phyloP scores from a whole-genome alignment of 2,797 vertebrate species.

The Columba guinea region DNA sequence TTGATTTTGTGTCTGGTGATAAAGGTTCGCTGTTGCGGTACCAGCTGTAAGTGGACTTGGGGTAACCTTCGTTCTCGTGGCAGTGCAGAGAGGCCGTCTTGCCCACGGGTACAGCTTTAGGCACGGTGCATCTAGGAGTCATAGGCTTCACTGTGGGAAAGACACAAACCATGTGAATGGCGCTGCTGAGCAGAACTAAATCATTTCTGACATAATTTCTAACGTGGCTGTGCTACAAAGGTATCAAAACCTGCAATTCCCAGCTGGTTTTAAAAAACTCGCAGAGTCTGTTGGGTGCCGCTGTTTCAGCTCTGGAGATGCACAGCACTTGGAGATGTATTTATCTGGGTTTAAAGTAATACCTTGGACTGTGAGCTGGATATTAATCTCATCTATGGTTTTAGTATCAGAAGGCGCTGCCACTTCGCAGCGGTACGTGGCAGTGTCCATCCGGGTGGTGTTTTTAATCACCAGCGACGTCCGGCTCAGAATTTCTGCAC shows the following conservation, averaged over 20 bases:
- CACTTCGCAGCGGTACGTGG: slow-evolving; percentile 97
- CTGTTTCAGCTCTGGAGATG: neutral
- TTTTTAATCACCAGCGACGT: slow-evolving; percentile 94
- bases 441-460: slow-evolving; percentile 89
- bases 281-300: neutral
- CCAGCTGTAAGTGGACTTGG: slow-evolving; percentile 91
- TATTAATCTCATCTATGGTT: slow-evolving; percentile 93
- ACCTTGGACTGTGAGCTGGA: slow-evolving; percentile 95
- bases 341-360: neutral
- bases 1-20: slow-evolving; percentile 87
- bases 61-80: slow-evolving; percentile 92
- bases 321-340: neutral
- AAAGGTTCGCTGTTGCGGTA: slow-evolving; percentile 90
- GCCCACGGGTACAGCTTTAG: slow-evolving; percentile 91
- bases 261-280: neutral
- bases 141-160: slow-evolving; percentile 89
- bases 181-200: neutral
- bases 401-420: slow-evolving; percentile 90
- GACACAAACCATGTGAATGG: neutral
- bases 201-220: rapidly evolving
- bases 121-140: slow-evolving; percentile 88
- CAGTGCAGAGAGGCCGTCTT: slow-evolving; percentile 89
- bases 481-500: slow-evolving; percentile 88
- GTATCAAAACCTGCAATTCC: neutral
- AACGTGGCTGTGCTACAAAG: neutral